Evolutionary conservation across 2,113 vertebrate species (phyloP), one percentile per base, ranked within the genome.

Genomic region (Petrocephalus microphthalmus): DNA sequence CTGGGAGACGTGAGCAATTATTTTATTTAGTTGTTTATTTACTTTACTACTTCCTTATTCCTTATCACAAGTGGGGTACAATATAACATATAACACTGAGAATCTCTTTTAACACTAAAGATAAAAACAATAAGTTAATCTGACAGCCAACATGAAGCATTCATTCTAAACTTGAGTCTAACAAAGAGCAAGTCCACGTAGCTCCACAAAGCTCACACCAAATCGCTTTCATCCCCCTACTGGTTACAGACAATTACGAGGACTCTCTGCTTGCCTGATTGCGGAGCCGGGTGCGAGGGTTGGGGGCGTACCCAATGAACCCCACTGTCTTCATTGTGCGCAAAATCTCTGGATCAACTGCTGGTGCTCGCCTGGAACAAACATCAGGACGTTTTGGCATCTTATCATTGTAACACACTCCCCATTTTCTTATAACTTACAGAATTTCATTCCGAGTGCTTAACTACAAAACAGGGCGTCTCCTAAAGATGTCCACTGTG

Each of bases 291-390:
- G 97, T 98, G 0, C 98, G 96, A 57, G 98, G 98, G 91, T 99
- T 99, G 0, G 97, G 97, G 3, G 98, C 98, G 0, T 99, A 99
- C 86, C 98, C 98, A 0, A 99, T 99, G 92, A 99, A 99, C 0
- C 98, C 98, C 60, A 99, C 98, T 0, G 98, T 99, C 94, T 99
- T 99, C 97, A 99, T 99, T 15, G 97, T 97, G 87, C 98, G 97
- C 42, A 99, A 91, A 81, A 99, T 99, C 90, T 99, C 98, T 1
- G 96, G 96, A 64, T 99, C 98, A 11, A 98, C 98, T 0, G 97
- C 96, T 19, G 98, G 98, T 49, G 98, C 98, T 91, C 96, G 94
- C 89, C 98, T 99, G 90, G 81, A 88, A 88, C 90, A 92, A 74
- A 87, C 15, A 47, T 33, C 8, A 47, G 45, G 87, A 52, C 0